A percentile compares a stretch with the other conserved stretches of the same genome.
Evolutionary conservation across 2,113 vertebrate genomes (phyloP).

Genomic region (Chloropsis cyanopogon): DNA sequence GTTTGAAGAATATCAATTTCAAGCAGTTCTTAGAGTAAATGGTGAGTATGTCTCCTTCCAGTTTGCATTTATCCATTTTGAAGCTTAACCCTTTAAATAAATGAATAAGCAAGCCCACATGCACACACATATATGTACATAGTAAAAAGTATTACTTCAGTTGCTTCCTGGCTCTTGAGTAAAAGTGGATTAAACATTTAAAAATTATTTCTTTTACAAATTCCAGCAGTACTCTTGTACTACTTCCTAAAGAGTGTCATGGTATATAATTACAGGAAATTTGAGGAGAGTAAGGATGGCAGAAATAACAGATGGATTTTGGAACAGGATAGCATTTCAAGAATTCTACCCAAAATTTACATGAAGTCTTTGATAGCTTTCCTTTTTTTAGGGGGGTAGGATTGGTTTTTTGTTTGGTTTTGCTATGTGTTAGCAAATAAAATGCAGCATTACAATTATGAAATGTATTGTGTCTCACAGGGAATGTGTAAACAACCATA

Average conservation of each 20-base stretch:
- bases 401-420: background rate
- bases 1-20: conserved; percentile 99
- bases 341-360: background rate
- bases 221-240: background rate
- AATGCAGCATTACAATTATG: background rate
- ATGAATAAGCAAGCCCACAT: background rate
- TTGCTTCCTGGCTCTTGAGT: background rate
- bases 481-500: background rate
- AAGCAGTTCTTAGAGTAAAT: conserved; percentile 90
- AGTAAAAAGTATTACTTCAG: background rate
- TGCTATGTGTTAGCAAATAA: background rate
- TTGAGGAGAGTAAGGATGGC: background rate
- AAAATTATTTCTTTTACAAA: background rate
- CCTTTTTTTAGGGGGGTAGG: fast-evolving
- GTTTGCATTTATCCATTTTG: background rate
- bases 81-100: background rate
- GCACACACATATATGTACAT: background rate
- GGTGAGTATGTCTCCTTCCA: conserved; percentile 70
- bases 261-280: background rate
- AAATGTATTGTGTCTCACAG: background rate
- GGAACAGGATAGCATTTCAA: background rate
- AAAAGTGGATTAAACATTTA: background rate
- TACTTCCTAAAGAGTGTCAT: background rate
- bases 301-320: background rate
- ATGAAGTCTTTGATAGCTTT: background rate